Conservation (phyloP, 2,797 vertebrate species). For the Cercopithecus hamlyni region DNA sequence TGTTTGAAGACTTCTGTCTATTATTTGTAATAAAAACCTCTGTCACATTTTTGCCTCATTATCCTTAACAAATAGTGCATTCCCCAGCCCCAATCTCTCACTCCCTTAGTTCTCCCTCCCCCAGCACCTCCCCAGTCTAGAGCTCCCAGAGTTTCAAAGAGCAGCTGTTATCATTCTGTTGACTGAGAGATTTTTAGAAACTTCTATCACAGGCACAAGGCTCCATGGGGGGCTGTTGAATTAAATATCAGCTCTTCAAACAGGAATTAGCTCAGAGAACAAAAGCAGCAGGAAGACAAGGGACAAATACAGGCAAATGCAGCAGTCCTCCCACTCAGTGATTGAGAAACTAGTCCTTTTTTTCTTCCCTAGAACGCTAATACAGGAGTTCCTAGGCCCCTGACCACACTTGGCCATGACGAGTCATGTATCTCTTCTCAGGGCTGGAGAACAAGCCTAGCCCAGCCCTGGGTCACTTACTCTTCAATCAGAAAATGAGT, state of each 20-base stretch:
- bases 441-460: not conserved
- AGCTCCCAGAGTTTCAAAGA: conserved; percentile 86
- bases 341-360: conserved; percentile 1
- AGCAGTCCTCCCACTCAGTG: not conserved
- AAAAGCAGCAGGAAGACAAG: conserved; percentile 77
- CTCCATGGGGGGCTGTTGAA: conserved; percentile 86
- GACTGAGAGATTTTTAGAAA: conserved; percentile 84
- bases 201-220: conserved; percentile 82
- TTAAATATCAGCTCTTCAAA: conserved; percentile 87
- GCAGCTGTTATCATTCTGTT: conserved; percentile 88
- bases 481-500: not conserved
- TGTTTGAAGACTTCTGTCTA: conserved; percentile 89
- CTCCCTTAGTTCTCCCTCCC: conserved; percentile 59
- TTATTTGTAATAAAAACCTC: conserved; percentile 88
- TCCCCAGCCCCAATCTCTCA: conserved; percentile 65
- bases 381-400: not conserved
- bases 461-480: not conserved
- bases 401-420: not conserved
- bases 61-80: conserved; percentile 87
- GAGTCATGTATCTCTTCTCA: not conserved
- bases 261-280: conserved; percentile 84
- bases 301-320: conserved; percentile 57
- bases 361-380: not conserved
- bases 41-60: conserved; percentile 89
- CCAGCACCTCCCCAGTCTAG: conserved; percentile 74